Percentiles rank a stretch among this genome's conserved stretches.
These are phyloP conservation scores for Acanthaster planci DNA, from an alignment of 35 echinoderm and acorn worm genomes.

Conservation along the genomic window DNA sequence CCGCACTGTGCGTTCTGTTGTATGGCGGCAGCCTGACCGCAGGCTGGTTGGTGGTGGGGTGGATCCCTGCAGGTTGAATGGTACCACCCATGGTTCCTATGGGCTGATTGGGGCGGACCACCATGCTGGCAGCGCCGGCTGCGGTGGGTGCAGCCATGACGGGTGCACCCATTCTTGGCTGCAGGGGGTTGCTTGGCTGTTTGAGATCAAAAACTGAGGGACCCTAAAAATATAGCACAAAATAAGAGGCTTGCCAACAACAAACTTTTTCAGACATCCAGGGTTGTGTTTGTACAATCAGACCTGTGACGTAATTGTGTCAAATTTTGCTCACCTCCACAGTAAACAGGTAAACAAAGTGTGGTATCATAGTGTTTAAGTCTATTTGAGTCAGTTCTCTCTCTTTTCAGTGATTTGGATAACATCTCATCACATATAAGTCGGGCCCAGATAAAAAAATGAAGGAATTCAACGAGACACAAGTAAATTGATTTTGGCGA, in stretches of 20 bases:
- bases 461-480: too few species aligned
- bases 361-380: too few species aligned
- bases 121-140: constrained; percentile 16
- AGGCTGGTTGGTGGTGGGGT: not conserved
- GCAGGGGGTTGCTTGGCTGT: not conserved
- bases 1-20: not conserved
- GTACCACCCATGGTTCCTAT: not conserved
- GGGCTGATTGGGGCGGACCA: constrained; percentile 29
- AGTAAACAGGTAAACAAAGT: too few species aligned
- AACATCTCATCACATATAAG: too few species aligned
- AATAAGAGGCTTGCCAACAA: not conserved
- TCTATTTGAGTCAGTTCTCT: too few species aligned
- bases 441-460: too few species aligned
- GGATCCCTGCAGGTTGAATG: not conserved
- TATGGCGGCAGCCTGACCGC: not conserved
- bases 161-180: not conserved
- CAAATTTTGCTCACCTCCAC: too few species aligned
- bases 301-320: too few species aligned
- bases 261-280: too few species aligned
- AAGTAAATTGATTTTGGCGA: too few species aligned
- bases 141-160: constrained; percentile 15
- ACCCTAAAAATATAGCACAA: not conserved
- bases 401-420: too few species aligned
- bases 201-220: not conserved
- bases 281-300: too few species aligned